Percentiles rank a stretch among this genome's conserved stretches.
Conservation (phyloP, 1,140 invertebrate species). For the Thalassaphorura encarpata region DNA sequence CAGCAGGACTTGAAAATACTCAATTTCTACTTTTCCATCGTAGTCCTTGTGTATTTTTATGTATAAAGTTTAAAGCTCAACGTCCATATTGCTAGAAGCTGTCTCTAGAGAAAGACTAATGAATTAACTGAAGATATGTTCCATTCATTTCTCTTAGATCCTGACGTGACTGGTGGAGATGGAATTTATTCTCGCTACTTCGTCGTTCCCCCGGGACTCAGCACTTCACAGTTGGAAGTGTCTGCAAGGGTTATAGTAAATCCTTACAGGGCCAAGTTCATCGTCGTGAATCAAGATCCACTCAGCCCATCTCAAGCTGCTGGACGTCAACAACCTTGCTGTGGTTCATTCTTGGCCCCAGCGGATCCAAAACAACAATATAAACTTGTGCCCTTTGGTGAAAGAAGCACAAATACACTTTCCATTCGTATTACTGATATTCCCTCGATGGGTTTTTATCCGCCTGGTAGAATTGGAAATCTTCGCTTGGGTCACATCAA, state of each 20-base stretch:
- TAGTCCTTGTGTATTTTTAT: too few relatives aligned
- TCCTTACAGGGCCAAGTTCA: slow-evolving; percentile 28
- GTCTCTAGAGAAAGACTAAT: slow-evolving; percentile 18
- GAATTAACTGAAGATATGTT: slow-evolving; percentile 10
- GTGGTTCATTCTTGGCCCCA: slow-evolving; percentile 24
- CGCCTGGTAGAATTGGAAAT: slow-evolving; percentile 38
- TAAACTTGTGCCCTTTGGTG: slow-evolving; percentile 23
- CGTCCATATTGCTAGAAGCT: slow-evolving; percentile 5
- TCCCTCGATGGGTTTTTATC: slow-evolving; percentile 30
- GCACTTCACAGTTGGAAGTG: slow-evolving; percentile 22
- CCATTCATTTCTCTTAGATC: slow-evolving; percentile 40
- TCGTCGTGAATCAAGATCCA: slow-evolving; percentile 25
- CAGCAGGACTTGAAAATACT: too few relatives aligned
- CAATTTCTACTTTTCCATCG: too few relatives aligned
- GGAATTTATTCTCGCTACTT: slow-evolving; percentile 56
- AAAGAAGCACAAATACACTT: slow-evolving; percentile 36
- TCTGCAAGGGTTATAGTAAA: slow-evolving; percentile 29
- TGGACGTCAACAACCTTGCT: slow-evolving; percentile 20
- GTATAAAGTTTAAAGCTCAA: too few relatives aligned
- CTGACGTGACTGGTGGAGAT: slow-evolving; percentile 53
- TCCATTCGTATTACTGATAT: slow-evolving; percentile 38
- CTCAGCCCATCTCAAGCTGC: background rate
- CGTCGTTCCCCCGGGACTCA: slow-evolving; percentile 38
- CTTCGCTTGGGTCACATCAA: slow-evolving; percentile 37
- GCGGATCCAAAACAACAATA: slow-evolving; percentile 30